Base-by-base conservation (phyloP, 2,888 invertebrate genomes). In the Ceramica pisi region DNA sequence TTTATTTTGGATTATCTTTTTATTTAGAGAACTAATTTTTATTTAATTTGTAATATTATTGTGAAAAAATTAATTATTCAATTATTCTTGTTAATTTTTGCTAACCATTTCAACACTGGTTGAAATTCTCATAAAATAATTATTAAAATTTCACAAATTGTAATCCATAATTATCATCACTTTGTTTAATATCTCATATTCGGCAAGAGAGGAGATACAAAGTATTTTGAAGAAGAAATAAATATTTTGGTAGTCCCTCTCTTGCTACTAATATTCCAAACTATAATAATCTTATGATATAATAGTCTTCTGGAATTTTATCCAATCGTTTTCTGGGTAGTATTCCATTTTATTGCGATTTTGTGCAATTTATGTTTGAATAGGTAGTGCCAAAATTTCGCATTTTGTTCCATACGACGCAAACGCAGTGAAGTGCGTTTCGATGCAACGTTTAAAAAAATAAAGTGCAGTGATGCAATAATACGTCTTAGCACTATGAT, bases 181-280 rank as follows among this genome's bases (percentile, higher is more conserved):
- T 14, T 7, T 67, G 6, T 60, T 46, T 35, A 57, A 61, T 67
- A 67, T 77, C 61, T 72, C 53, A 41, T 62, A 67, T 59, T 75
- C 59, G 35, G 84, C 86, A 91, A 91, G 91, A 75, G 81, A 88
- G 88, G 85, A 84, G 92, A 91, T 92, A 87, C 91, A 89, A 91
- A 90, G 89, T 90, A 87, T 92, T 92, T 92, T 92, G 86, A 78
- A 62, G 64, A 70, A 67, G 73, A 92, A 93, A 92, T 89, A 87
- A 92, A 89, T 81, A 79, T 78, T 91, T 92, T 92, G 89, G 59
- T 89, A 78, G 89, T 92, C 91, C 87, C 88, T 89, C 84, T 87
- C 92, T 93, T 93, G 89, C 80, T 72, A 50, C 55, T 75, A 68
- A 74, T 74, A 71, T 72, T 73, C 57, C 26, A 44, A 66, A 59